Evolutionary conservation across 2,888 invertebrate species (phyloP).

Genomic region (Sepiola atlantica): DNA sequence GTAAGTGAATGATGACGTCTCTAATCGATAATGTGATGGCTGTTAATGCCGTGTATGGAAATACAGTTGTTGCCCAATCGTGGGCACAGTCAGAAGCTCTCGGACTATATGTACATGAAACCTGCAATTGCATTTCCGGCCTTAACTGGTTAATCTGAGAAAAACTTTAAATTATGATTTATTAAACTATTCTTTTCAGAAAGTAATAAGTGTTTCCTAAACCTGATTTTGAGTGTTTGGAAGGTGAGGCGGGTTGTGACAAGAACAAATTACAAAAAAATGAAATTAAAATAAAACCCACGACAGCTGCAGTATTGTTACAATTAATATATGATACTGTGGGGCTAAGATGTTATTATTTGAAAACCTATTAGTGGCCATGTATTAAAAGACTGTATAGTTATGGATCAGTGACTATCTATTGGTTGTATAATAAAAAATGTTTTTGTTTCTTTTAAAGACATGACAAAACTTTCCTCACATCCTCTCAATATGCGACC

Average conservation of each 20-base stretch:
- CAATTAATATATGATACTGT: background rate
- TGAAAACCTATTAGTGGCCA: background rate
- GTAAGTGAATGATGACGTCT: too few relatives aligned
- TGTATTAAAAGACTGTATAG: background rate
- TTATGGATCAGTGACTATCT: conserved; percentile 32
- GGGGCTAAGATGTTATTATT: conserved; percentile 2
- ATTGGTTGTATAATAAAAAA: background rate
- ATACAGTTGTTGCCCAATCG: too few relatives aligned
- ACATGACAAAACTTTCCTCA: background rate
- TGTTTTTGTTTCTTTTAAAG: background rate
- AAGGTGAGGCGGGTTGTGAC: background rate
- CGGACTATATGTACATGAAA: too few relatives aligned
- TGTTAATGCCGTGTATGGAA: too few relatives aligned
- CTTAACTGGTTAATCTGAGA: background rate
- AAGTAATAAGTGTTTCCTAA: background rate
- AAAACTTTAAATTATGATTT: background rate
- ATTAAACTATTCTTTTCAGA: background rate
- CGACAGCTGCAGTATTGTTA: background rate
- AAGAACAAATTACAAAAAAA: background rate
- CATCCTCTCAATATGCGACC: conserved; percentile 15
- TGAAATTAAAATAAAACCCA: background rate
- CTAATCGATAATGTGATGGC: too few relatives aligned
- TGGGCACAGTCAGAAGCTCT: too few relatives aligned
- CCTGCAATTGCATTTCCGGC: too few relatives aligned
- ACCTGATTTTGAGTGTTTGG: conserved; percentile 10